Base-by-base conservation (phyloP, 2,797 vertebrate species). In the Ctenopoma multispine region DNA sequence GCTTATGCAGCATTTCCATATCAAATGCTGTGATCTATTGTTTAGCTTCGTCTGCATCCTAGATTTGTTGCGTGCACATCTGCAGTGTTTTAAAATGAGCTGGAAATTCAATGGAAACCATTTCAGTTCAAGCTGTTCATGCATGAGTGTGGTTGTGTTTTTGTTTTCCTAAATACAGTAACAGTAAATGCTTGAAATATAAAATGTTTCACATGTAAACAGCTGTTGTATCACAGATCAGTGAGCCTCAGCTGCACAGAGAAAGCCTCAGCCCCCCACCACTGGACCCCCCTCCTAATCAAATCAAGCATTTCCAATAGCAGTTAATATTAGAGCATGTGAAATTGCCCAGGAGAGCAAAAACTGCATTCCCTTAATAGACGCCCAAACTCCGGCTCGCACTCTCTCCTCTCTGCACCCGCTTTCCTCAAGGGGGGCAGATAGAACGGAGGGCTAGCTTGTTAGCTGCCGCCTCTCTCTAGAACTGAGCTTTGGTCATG, bases 261-360 rank as follows among this genome's bases (percentile, higher is more conserved):
- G 17, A 10, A n/a, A 46, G 57, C 24, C 4, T 27, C 12, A 40
- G 11, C 20, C 48, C 21, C 21, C 38, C 21, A 21, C 20, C 69
- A 1, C 48, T 55, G 81, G 82, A 85, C 54, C 21, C 58, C 69
- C 53, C 77, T 64, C 43, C 79, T 90, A 87, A 88, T 92, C 81
- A 90, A 88, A 90, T 86, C 72, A 83, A 80, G 72, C 73, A 80
- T 86, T 91, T 88, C 75, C 79, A 90, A 89, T 69, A 77, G 56
- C 84, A 89, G 86, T 92, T 92, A 87, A 90, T 88, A 87, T 76
- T 79, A 75, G 75, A 80, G 77, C 73, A 77, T 62, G 83, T 59
- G 41, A 86, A 85, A 90, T 86, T 74, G 63, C 83, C 72, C 76
- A 54, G 68, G 78, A 65, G 80, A 85, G 63, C 73, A 76, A 69